phyloP scores from a whole-genome alignment of 1,140 invertebrate species.

The Asbolus verrucosus region DNA sequence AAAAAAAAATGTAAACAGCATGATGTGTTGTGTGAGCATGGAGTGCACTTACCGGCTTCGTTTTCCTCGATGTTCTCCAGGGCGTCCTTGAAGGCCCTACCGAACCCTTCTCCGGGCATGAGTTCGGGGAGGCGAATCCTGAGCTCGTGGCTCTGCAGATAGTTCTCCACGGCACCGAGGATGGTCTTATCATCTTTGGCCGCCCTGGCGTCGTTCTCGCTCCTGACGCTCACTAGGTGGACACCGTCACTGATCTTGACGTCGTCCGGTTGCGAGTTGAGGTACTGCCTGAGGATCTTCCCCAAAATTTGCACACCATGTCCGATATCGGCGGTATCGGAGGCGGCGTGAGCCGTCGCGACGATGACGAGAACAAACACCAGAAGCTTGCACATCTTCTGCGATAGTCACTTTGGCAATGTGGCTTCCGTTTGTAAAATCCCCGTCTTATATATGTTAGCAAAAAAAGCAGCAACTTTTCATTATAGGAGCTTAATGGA shows the following conservation, averaged over 20 bases:
- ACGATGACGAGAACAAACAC: constrained; percentile 63
- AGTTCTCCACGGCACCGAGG: constrained; percentile 72
- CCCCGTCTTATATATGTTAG: constrained; percentile 45
- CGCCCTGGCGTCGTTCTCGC: constrained; percentile 63
- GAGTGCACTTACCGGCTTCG: constrained; percentile 56
- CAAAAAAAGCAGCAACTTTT: constrained; percentile 47
- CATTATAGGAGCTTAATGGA: constrained; percentile 60
- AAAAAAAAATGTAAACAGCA: too few species aligned
- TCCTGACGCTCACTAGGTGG: constrained; percentile 68
- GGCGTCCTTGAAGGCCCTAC: constrained; percentile 61
- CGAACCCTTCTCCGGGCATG: constrained; percentile 64
- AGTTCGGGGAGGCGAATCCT: constrained; percentile 77
- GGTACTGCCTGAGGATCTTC: constrained; percentile 61
- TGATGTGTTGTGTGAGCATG: background rate
- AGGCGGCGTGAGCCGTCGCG: constrained; percentile 44
- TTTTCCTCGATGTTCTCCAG: constrained; percentile 60
- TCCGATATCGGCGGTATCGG: constrained; percentile 55
- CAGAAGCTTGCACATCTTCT: constrained; percentile 59
- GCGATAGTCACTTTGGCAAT: constrained; percentile 52
- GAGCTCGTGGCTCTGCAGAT: constrained; percentile 77
- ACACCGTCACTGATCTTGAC: constrained; percentile 74
- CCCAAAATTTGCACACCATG: constrained; percentile 60
- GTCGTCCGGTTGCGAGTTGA: constrained; percentile 62
- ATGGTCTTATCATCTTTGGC: constrained; percentile 67
- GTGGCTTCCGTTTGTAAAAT: constrained; percentile 42